Evolutionary conservation across 2,113 vertebrate genomes (phyloP), one percentile per base, ranked within the genome.

Genomic region (Equus quagga): DNA sequence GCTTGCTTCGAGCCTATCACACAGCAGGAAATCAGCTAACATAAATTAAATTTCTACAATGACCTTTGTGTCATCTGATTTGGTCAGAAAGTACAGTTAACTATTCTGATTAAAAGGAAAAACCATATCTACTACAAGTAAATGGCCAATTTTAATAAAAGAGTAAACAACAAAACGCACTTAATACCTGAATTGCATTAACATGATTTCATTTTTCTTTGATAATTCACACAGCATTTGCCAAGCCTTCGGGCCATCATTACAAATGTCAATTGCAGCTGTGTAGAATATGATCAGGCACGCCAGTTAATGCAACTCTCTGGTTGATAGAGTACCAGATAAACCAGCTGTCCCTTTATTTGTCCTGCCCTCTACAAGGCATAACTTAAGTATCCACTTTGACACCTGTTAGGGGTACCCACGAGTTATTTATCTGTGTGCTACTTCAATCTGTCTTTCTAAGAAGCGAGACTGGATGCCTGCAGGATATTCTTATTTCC

Each of bases 401-500:
- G 88, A 81, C 36, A 82, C 14, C 13, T 64, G 28, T n/a, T 58
- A 87, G n/a, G 12, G 26, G 82, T 64, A 95, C n/a, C 44, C 62
- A 67, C 0, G 7, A 62, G 73, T 69, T 58, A 54, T 67, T 82
- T 89, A 84, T 95, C 33, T 67, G 15, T 56, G 33, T 26, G 18
- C 12, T 89, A 33, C 46, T 58, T 65, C 54, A 41, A 65, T 76
- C 46, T 75, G 86, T 62, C 56, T 65, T 94, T 95, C 93, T 89
- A 91, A 79, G 36, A 94, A 83, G 94, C 86, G 97, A 92, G 67
- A 96, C 78, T 89, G 85, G 85, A 96, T 75, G 76, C 90, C 96
- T 87, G n/a, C 75, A 96, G 41, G 6, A 54, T 54, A 14, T 41
- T 72, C 54, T 76, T 49, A 6, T 41, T 28, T 65, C 67, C 80